Conservation (phyloP, 2,113 vertebrate genomes). For the Dipodomys stephensi region DNA sequence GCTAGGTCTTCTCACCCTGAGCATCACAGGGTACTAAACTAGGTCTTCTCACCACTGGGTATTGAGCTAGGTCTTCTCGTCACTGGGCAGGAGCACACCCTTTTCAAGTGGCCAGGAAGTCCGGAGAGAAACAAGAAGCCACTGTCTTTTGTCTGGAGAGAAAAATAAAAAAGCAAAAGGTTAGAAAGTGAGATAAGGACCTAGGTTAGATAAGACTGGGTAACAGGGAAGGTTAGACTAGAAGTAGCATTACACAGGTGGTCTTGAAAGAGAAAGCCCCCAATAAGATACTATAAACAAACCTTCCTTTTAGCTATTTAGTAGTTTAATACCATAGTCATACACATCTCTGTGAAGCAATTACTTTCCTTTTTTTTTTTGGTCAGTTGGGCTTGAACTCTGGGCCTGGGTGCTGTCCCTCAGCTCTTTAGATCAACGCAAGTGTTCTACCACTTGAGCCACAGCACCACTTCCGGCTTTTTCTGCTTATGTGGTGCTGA, state of each 20-base stretch:
- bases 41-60: too few relatives aligned
- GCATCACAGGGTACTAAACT: too few relatives aligned
- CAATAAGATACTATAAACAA: slow-evolving; percentile 10
- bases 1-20: neutral
- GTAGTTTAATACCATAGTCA: neutral
- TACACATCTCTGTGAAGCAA: neutral
- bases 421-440: too few relatives aligned
- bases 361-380: neutral
- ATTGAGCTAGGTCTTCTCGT: neutral
- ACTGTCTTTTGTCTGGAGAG: neutral
- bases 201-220: neutral
- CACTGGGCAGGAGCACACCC: too few relatives aligned
- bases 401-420: too few relatives aligned
- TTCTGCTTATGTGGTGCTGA: too few relatives aligned
- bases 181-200: neutral
- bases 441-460: too few relatives aligned
- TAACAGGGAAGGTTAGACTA: neutral
- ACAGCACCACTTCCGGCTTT: too few relatives aligned
- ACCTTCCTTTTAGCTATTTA: neutral
- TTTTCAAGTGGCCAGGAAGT: neutral
- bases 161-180: neutral
- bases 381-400: too few relatives aligned
- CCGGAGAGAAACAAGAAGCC: slow-evolving; percentile 26
- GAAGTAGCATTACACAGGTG: neutral
- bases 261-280: slow-evolving; percentile 21